Evolutionary conservation across 2,888 invertebrate species (phyloP).

Genomic region (Helleia helle): DNA sequence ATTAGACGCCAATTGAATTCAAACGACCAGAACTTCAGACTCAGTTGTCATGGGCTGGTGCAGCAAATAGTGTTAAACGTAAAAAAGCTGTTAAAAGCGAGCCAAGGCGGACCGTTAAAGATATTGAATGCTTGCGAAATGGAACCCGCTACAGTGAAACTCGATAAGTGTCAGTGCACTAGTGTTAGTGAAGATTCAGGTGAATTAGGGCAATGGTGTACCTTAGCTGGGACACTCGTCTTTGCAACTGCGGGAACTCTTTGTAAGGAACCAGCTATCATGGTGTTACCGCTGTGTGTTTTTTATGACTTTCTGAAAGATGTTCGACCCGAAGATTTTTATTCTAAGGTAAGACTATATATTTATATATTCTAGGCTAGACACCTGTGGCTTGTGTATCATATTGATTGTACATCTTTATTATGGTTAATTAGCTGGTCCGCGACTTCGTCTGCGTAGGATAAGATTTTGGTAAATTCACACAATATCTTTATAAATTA

Average conservation of each 20-base stretch:
- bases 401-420: too few relatives aligned
- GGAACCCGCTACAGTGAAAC: conserved; percentile 40
- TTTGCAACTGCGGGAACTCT: conserved; percentile 88
- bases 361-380: too few relatives aligned
- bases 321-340: conserved; percentile 57
- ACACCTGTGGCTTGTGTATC: too few relatives aligned
- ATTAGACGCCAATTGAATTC: conserved; percentile 35
- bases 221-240: conserved; percentile 75
- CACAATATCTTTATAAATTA: too few relatives aligned
- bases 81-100: conserved; percentile 50
- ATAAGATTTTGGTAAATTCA: too few relatives aligned
- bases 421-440: too few relatives aligned
- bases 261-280: conserved; percentile 96
- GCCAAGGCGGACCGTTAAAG: conserved; percentile 54
- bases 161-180: conserved; percentile 52
- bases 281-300: conserved; percentile 91
- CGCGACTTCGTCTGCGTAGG: too few relatives aligned
- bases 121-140: conserved; percentile 50
- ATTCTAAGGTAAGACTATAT: conserved; percentile 71
- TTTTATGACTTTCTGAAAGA: conserved; percentile 86
- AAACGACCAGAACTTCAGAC: conserved; percentile 48
- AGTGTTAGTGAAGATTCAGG: conserved; percentile 57
- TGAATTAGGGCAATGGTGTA: conserved; percentile 68
- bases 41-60: conserved; percentile 58
- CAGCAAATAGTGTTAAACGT: conserved; percentile 62